These are phyloP conservation scores for Oithona nana DNA, from an alignment of 2,888 invertebrate species.

Conservation along the genomic window DNA sequence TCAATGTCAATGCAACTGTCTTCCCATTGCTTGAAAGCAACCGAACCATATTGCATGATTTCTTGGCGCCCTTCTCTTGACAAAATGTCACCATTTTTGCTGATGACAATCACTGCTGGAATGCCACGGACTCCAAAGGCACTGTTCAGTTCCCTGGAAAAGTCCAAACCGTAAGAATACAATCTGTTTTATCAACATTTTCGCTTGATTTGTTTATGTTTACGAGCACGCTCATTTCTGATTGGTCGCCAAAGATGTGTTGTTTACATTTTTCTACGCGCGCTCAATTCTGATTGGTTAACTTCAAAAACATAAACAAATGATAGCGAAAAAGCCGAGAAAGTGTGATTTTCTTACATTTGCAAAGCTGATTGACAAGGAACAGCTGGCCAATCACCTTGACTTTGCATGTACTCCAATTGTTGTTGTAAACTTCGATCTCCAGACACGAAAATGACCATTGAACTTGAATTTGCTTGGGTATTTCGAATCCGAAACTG, in stretches of 20 bases:
- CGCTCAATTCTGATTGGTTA: too few relatives aligned
- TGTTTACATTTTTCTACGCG: too few relatives aligned
- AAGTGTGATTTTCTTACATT: conserved; percentile 22
- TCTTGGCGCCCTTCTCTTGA: conserved; percentile 29
- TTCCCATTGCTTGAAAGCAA: conserved; percentile 8
- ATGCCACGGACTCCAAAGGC: conserved; percentile 30
- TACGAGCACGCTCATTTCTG: too few relatives aligned
- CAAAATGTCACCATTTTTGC: conserved; percentile 28
- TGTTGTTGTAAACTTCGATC: conserved; percentile 28
- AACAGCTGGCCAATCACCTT: conserved; percentile 31
- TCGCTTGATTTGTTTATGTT: too few relatives aligned
- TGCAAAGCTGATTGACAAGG: conserved; percentile 24
- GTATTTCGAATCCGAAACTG: background rate
- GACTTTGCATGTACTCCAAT: conserved; percentile 28
- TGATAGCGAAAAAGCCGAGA: too few relatives aligned
- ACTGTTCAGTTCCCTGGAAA: conserved; percentile 26
- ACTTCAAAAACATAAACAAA: too few relatives aligned
- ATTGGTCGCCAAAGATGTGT: too few relatives aligned
- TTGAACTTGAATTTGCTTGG: background rate
- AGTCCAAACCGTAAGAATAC: too few relatives aligned
- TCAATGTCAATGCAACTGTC: background rate
- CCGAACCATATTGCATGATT: conserved; percentile 23
- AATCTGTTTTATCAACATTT: too few relatives aligned
- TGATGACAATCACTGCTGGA: conserved; percentile 30
- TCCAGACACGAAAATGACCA: conserved; percentile 33